Evolutionary conservation across 2,888 invertebrate species (phyloP), one percentile per base, ranked within the genome.

Genomic region (Diabrotica balteata): DNA sequence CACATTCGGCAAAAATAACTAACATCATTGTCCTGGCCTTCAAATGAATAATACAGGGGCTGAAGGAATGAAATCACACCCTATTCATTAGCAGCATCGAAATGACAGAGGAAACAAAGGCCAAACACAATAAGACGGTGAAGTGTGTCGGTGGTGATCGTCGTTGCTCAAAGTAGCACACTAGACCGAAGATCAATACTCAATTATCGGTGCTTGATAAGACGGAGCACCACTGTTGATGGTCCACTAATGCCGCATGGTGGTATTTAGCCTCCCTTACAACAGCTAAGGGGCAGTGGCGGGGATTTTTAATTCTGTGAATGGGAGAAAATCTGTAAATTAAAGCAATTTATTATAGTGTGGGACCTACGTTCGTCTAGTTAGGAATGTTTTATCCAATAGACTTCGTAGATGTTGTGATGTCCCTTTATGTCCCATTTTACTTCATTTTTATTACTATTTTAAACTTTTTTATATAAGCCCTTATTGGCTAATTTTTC

Each of bases 161-260:
- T 70, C 73, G 72, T 75, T 74, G 68, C 73, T 76, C 70, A 73
- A 72, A 76, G 72, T 76, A 76, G 75, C 74, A 73, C 76, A 78
- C 75, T 79, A 79, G 80, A 80, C 79, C 78, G 79, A 78, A 81
- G 83, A 84, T 84, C 84, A 84, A 84, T 84, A 84, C 84, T 83
- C 83, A 83, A 83, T 84, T 84, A 84, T 83, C 81, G 81, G 80
- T 79, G 80, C 80, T 82, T 83, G 83, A 84, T 83, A 82, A 81
- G 77, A 77, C 76, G 80, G 80, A 80, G 81, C 80, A 79, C 79
- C 79, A 77, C 74, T 78, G 77, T 79, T 81, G 82, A 82, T 81
- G 82, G 81, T 80, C 81, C 80, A 78, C 82, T 81, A 81, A 81
- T 81, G 81, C 81, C 81, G 79, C 81, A 80, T 80, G 80, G 79